phyloP scores from a whole-genome alignment of 2,113 vertebrate species.

The Lophochroa leadbeateri region DNA sequence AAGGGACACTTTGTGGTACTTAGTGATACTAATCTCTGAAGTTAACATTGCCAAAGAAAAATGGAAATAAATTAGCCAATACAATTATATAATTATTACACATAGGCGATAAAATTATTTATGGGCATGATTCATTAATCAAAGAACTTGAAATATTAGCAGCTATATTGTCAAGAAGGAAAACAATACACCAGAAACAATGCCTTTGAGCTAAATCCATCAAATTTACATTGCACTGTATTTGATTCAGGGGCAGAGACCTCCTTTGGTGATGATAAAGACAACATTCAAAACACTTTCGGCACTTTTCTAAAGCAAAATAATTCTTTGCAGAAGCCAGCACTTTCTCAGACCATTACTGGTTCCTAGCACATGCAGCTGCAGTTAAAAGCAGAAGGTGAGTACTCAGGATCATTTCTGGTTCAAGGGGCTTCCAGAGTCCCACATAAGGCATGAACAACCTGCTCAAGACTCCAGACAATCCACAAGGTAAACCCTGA shows the following conservation, averaged over 20 bases:
- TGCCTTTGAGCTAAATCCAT: neutral
- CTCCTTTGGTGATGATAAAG: neutral
- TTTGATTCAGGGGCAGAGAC: neutral
- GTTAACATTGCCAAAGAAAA: neutral
- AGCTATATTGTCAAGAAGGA: neutral
- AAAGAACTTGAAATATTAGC: neutral
- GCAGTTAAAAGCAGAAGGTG: neutral
- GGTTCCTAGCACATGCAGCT: neutral
- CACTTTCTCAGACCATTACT: neutral
- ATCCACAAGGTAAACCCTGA: neutral
- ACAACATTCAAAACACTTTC: neutral
- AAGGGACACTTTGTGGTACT: neutral
- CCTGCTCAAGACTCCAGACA: neutral
- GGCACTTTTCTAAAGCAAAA: neutral
- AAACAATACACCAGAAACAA: neutral
- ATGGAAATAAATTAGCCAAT: neutral
- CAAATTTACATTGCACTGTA: neutral
- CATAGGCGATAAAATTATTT: neutral
- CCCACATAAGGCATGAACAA: neutral
- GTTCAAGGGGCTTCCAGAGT: neutral
- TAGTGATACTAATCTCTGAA: neutral
- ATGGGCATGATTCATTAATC: neutral
- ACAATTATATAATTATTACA: neutral
- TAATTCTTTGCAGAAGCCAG: neutral
- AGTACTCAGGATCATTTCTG: neutral